Percentiles rank a stretch among this genome's conserved stretches.
phyloP scores from a whole-genome alignment of 2,797 vertebrate species.

The Neomorphus geoffroyi region DNA sequence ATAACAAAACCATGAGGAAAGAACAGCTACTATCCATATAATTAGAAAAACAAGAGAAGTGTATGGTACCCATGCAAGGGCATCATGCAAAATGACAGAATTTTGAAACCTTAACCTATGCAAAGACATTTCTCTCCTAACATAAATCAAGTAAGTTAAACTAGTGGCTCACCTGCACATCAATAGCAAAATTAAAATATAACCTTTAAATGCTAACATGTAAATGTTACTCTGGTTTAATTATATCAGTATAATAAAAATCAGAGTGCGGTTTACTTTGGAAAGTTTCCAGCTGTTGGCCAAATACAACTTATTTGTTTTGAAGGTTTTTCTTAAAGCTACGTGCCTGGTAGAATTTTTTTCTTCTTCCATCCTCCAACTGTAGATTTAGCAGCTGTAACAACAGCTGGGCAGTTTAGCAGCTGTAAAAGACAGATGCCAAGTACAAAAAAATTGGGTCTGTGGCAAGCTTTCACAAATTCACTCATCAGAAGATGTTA shows the following conservation, averaged over 20 bases:
- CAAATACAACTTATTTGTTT: not conserved
- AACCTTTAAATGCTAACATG: not conserved
- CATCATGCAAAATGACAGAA: not conserved
- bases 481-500: not conserved
- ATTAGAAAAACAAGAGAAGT: not conserved
- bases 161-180: fast-evolving
- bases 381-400: conserved; percentile 20
- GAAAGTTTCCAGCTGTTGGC: not conserved
- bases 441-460: not conserved
- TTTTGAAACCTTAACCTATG: not conserved
- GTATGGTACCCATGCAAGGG: not conserved
- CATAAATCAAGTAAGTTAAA: not conserved
- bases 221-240: not conserved
- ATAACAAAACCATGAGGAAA: not conserved
- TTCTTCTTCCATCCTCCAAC: not conserved
- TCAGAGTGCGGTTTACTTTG: not conserved
- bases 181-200: not conserved
- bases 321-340: conserved; percentile 21
- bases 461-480: not conserved
- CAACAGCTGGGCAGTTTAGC: conserved; percentile 33
- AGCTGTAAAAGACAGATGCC: conserved; percentile 19
- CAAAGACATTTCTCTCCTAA: not conserved
- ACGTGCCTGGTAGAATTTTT: not conserved
- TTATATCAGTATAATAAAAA: conserved; percentile 18
- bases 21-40: not conserved